These are phyloP conservation scores for Smithornis capensis DNA, from an alignment of 2,113 vertebrate species.

Conservation along the genomic window DNA sequence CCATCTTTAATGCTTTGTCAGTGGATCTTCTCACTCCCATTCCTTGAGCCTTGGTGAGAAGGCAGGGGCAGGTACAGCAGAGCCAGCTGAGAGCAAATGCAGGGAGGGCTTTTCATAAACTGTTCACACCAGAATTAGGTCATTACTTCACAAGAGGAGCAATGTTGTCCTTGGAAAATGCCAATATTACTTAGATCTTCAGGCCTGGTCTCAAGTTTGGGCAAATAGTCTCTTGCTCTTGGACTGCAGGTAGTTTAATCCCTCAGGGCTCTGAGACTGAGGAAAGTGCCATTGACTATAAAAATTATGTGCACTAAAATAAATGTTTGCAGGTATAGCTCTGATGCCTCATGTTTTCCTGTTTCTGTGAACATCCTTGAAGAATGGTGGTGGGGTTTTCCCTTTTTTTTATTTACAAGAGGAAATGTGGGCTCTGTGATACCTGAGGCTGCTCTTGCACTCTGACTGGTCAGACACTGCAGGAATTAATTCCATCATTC, in stretches of 20 bases:
- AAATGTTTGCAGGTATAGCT: background rate
- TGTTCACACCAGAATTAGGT: background rate
- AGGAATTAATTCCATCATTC: background rate
- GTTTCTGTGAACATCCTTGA: background rate
- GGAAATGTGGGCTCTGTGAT: background rate
- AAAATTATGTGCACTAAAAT: background rate
- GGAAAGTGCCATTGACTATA: background rate
- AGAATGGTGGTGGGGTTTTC: rapidly evolving
- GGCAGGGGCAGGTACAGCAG: background rate
- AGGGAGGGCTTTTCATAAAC: background rate
- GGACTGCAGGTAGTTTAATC: background rate
- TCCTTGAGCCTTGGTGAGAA: background rate
- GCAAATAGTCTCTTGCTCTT: background rate
- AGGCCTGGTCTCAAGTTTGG: background rate
- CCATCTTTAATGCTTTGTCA: background rate
- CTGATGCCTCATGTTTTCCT: rapidly evolving
- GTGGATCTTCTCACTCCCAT: background rate
- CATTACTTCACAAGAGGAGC: background rate
- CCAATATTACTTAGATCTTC: background rate
- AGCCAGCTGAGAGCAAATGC: background rate
- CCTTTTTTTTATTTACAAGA: background rate
- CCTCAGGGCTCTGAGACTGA: background rate
- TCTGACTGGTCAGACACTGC: background rate
- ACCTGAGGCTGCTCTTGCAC: background rate
- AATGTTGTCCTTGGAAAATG: background rate